A percentile compares a stretch with the other conserved stretches of the same genome.
Evolutionary conservation across 2,797 vertebrate species (phyloP).

Genomic region (Gouania willdenowi): DNA sequence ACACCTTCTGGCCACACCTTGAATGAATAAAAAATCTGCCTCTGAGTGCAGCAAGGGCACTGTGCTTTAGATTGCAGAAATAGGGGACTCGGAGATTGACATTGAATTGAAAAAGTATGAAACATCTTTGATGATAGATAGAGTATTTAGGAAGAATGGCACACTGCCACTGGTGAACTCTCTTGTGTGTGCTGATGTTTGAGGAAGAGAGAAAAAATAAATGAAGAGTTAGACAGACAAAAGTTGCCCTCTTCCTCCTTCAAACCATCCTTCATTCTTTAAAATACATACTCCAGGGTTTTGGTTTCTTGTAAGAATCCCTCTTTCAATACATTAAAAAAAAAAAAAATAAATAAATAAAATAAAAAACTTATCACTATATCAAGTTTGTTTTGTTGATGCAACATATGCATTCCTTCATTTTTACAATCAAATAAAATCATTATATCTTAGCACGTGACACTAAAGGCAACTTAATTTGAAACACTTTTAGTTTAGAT

Average conservation of each 20-base stretch:
- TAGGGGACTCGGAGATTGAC: too few relatives aligned
- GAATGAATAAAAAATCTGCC: too few relatives aligned
- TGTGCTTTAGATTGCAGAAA: too few relatives aligned
- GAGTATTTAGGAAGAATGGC: constrained; percentile 58
- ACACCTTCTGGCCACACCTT: too few relatives aligned
- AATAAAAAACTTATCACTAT: constrained; percentile 64
- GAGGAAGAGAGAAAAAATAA: background rate
- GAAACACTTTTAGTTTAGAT: constrained; percentile 17
- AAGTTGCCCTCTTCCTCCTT: constrained; percentile 3
- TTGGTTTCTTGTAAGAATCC: constrained; percentile 45
- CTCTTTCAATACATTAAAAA: too few relatives aligned
- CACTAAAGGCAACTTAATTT: too few relatives aligned
- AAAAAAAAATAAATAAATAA: too few relatives aligned
- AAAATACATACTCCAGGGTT: too few relatives aligned
- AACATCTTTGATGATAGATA: constrained; percentile 62
- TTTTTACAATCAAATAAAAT: too few relatives aligned
- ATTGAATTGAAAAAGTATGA: constrained; percentile 62
- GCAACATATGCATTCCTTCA: constrained; percentile 73
- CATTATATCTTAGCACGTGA: too few relatives aligned
- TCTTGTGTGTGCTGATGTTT: background rate
- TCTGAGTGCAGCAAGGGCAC: too few relatives aligned
- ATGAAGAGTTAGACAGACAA: background rate
- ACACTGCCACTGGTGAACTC: constrained; percentile 35
- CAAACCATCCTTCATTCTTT: too few relatives aligned
- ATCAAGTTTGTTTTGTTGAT: constrained; percentile 73